phyloP scores from a whole-genome alignment of 2,888 invertebrate species.

The Pterobdella sp. region DNA sequence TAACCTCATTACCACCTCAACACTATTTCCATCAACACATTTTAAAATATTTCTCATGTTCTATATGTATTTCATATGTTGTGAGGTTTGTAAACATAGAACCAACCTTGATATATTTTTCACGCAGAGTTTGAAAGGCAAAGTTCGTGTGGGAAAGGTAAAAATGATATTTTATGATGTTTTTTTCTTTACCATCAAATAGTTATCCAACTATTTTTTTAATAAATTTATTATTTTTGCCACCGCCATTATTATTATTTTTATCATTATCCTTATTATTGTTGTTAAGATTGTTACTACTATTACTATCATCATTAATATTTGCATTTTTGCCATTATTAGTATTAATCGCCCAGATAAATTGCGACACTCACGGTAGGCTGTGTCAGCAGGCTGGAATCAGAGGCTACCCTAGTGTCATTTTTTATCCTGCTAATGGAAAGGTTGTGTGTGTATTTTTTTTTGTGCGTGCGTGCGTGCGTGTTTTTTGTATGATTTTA shows the following conservation, averaged over 20 bases:
- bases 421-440: conserved; percentile 31
- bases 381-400: conserved; percentile 57
- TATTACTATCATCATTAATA: background rate
- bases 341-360: conserved; percentile 55
- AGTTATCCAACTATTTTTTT: too few species aligned
- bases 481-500: background rate
- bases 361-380: conserved; percentile 58
- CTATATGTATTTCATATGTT: too few species aligned
- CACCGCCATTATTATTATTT: background rate
- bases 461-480: background rate
- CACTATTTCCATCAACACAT: too few species aligned
- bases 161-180: too few species aligned
- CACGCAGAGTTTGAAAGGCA: conserved; percentile 19
- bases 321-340: background rate
- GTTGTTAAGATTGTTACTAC: background rate
- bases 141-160: conserved; percentile 23
- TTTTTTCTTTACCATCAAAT: too few species aligned
- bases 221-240: background rate
- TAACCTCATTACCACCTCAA: too few species aligned
- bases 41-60: too few species aligned
- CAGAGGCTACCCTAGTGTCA: conserved; percentile 59
- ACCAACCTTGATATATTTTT: too few species aligned
- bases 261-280: background rate
- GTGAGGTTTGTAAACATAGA: too few species aligned
- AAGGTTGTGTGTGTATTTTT: background rate